Conservation (phyloP, 2,888 invertebrate species). For the Automeris io region DNA sequence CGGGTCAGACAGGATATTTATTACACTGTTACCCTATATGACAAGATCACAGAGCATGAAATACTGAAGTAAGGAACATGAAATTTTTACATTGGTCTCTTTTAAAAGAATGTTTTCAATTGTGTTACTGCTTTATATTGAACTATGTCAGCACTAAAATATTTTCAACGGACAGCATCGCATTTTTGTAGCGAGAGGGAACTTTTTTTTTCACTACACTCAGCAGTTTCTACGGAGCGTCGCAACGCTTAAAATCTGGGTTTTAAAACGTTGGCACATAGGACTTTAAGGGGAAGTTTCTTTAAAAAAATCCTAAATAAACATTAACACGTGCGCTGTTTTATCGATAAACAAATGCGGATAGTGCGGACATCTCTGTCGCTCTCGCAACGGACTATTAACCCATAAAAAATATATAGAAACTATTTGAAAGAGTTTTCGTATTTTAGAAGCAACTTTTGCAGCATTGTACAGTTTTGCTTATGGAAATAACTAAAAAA, state of each 20-base stretch:
- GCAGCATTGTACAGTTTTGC: no score
- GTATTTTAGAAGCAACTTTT: no score
- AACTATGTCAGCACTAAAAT: slow-evolving; percentile 9
- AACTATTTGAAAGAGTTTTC: not conserved
- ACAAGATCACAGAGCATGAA: no score
- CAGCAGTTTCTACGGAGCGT: slow-evolving; percentile 37
- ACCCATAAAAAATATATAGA: no score
- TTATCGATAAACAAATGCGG: not conserved
- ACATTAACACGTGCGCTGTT: not conserved
- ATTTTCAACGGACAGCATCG: slow-evolving; percentile 21
- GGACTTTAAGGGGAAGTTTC: slow-evolving; percentile 32
- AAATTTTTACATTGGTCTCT: not conserved
- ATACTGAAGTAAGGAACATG: not conserved
- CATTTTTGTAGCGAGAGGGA: slow-evolving; percentile 24
- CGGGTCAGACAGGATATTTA: no score
- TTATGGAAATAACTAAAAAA: no score
- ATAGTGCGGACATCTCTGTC: no score
- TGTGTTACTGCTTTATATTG: not conserved
- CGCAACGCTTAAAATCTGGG: slow-evolving; percentile 47
- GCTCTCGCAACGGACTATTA: no score
- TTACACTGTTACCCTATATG: no score
- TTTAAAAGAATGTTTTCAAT: not conserved
- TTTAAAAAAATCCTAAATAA: not conserved
- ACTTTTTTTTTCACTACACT: slow-evolving; percentile 38
- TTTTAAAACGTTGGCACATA: slow-evolving; percentile 37